phyloP scores from a whole-genome alignment of 1,140 invertebrate genomes.

The Lordiphosa mommai region DNA sequence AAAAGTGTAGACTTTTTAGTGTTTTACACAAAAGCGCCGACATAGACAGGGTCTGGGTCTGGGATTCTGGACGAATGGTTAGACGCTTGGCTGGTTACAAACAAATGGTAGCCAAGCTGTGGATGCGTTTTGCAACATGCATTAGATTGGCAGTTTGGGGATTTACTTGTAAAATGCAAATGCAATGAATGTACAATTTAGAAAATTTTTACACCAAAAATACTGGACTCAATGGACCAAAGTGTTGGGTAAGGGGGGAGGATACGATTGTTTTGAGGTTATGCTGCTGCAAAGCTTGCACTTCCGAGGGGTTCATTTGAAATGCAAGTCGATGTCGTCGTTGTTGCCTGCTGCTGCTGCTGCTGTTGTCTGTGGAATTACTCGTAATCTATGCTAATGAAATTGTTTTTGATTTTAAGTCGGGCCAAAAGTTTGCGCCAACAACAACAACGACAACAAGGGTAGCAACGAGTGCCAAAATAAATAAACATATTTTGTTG shows the following conservation, averaged over 20 bases:
- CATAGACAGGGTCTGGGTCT: slow-evolving; percentile 55
- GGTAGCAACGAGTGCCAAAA: slow-evolving; percentile 29
- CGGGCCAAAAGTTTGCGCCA: slow-evolving; percentile 43
- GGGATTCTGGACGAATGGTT: slow-evolving; percentile 64
- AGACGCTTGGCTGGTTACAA: slow-evolving; percentile 71
- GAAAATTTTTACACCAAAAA: slow-evolving; percentile 73
- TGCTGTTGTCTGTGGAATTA: slow-evolving; percentile 23
- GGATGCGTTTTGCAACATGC: slow-evolving; percentile 60
- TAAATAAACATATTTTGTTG: slow-evolving; percentile 25
- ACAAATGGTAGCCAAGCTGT: slow-evolving; percentile 55
- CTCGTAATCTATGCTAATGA: slow-evolving; percentile 76
- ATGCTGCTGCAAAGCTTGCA: no score
- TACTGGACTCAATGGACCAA: slow-evolving; percentile 46
- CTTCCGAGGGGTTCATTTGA: neutral
- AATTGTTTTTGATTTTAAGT: slow-evolving; percentile 65
- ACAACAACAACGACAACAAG: slow-evolving; percentile 26
- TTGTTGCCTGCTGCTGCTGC: neutral
- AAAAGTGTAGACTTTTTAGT: slow-evolving; percentile 68
- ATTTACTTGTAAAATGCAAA: slow-evolving; percentile 78
- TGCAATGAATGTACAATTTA: slow-evolving; percentile 77
- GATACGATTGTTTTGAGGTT: slow-evolving; percentile 14
- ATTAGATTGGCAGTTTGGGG: slow-evolving; percentile 75
- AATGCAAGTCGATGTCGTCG: slow-evolving; percentile 2
- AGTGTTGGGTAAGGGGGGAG: slow-evolving; percentile 1
- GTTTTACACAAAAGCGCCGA: slow-evolving; percentile 73